These are phyloP conservation scores for Pygoscelis antarcticus DNA, from an alignment of 2,113 vertebrate species.

Conservation along the genomic window DNA sequence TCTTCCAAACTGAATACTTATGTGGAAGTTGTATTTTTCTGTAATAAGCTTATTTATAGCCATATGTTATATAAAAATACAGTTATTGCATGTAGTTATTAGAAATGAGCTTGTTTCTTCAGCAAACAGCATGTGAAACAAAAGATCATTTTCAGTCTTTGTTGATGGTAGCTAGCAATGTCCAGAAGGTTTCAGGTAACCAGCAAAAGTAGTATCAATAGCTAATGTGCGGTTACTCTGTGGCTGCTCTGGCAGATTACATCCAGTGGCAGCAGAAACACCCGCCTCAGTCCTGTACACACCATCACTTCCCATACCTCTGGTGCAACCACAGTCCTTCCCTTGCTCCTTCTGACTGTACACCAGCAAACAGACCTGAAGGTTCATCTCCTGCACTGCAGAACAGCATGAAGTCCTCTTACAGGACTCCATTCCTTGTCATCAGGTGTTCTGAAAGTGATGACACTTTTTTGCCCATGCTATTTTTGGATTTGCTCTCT, in stretches of 20 bases:
- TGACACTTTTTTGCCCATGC: not conserved
- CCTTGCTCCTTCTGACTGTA: not conserved
- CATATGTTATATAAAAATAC: not conserved
- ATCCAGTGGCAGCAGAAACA: not conserved
- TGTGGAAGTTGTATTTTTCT: not conserved
- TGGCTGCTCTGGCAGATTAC: not conserved
- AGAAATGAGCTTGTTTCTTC: not conserved
- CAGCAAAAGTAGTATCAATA: not conserved
- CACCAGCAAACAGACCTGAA: not conserved
- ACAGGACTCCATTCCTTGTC: not conserved
- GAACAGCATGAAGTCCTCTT: not conserved
- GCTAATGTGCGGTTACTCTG: not conserved
- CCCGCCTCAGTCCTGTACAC: not conserved
- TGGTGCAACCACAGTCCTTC: not conserved
- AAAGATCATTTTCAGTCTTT: not conserved
- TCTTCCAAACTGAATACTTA: not conserved
- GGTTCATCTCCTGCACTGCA: not conserved
- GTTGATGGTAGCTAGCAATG: not conserved
- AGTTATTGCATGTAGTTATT: not conserved
- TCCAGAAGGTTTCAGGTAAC: not conserved
- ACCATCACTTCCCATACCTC: not conserved
- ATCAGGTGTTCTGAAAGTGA: rapidly evolving
- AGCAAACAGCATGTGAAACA: not conserved
- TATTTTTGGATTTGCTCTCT: not conserved
- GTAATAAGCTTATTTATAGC: not conserved